phyloP scores from a whole-genome alignment of 2,797 vertebrate genomes.

The Notolabrus celidotus region DNA sequence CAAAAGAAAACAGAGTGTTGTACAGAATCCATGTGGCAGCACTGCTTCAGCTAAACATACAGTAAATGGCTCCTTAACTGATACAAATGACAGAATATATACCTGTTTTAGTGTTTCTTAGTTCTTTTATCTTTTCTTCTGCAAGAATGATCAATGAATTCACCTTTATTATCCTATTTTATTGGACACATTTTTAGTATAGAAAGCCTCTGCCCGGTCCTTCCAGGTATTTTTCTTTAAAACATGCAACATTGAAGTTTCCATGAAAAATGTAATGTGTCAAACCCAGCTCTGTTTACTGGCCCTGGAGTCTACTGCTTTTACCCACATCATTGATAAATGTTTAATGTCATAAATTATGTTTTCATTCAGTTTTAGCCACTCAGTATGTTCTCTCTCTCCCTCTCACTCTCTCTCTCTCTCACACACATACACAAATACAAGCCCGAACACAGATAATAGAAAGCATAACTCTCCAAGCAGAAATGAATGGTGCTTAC shows the following conservation, averaged over 20 bases:
- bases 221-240: neutral
- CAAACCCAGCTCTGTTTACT: neutral
- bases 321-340: neutral
- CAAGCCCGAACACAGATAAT: neutral
- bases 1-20: neutral
- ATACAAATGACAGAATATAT: too few relatives aligned
- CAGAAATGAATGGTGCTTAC: slow-evolving; percentile 3
- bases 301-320: neutral
- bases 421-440: slow-evolving; percentile 1
- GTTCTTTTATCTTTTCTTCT: too few relatives aligned
- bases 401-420: neutral
- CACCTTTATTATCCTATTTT: neutral
- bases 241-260: neutral
- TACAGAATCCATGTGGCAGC: neutral
- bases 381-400: neutral
- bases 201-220: neutral
- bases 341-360: neutral
- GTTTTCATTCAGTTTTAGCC: slow-evolving; percentile 1
- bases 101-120: neutral
- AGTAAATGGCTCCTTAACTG: too few relatives aligned
- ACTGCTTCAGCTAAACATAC: neutral
- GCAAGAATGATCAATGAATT: neutral
- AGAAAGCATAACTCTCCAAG: slow-evolving; percentile 6
- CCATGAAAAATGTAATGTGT: neutral
- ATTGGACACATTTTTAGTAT: neutral